Evolutionary conservation across 2,797 vertebrate species (phyloP), one percentile per base, ranked within the genome.

Genomic region (Myripristis jacobus): DNA sequence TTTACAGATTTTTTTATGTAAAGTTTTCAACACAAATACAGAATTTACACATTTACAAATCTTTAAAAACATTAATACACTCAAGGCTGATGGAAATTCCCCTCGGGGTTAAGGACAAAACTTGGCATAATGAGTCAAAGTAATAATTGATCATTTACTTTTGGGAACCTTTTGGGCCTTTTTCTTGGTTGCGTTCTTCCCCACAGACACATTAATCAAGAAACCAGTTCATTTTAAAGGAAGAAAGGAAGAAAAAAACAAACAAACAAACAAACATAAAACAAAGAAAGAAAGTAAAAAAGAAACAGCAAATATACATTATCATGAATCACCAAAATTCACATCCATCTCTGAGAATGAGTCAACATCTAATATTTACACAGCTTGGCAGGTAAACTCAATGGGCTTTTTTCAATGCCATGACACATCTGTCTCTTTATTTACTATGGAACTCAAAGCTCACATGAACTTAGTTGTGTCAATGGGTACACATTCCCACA

Each of bases 21-120:
- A 82, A 89, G 81, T 83, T 89, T 93, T 92, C 90, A 93, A 89
- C 89, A 87, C 88, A 88, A 92, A 88, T 93, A 93, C 89, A 92
- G 81, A 83, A 89, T 86, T 92, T 93, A 94, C 94, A 95, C 88
- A 92, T 94, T 86, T 94, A 95, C 90, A 95, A 70, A 75, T 85
- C 77, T 86, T 87, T 68, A 83, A 77, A 31, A 84, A 87, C 70
- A 80, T 79, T 74, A 80, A 71, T 34, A 72, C 57, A 77, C 46
- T 77, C n/a, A 78, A 66, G 58, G 57, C 50, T 61, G 52, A 56
- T 27, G 34, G 29, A 44, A 21, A 47, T 66, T 68, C 11, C 59
- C 65, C 6, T 74, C 13, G 21, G 21, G 52, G 36, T 15, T 43
- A 25, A 3, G 9, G 50, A 61, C 8, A 70, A 73, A 67, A 25